Evolutionary conservation across 2,797 vertebrate genomes (phyloP).

Genomic region (Galagoides demidoff): DNA sequence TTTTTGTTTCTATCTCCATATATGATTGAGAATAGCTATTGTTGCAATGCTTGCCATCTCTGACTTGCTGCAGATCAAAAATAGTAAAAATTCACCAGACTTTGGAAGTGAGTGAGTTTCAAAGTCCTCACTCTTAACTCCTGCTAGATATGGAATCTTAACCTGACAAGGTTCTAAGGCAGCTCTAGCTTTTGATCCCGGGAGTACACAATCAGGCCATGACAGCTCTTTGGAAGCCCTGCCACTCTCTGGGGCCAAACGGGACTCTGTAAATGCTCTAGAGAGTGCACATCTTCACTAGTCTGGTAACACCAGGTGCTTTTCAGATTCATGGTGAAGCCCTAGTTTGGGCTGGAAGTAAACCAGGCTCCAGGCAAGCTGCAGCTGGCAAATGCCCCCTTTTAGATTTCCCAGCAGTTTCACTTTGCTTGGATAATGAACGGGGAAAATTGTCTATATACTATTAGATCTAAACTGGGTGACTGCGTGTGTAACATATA

Average conservation of each 20-base stretch:
- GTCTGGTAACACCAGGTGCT: not conserved
- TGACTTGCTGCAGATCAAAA: not conserved
- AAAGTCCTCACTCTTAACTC: not conserved
- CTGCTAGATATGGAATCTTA: not conserved
- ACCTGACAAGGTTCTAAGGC: not conserved
- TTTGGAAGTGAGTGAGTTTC: not conserved
- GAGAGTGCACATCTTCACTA: not conserved
- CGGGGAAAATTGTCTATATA: slow-evolving; percentile 14
- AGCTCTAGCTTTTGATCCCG: not conserved
- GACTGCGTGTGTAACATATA: not conserved
- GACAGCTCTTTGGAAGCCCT: not conserved
- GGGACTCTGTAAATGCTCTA: not conserved
- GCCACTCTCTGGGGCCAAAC: not conserved
- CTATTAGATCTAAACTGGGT: not conserved
- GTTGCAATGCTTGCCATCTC: not conserved
- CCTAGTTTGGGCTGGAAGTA: not conserved
- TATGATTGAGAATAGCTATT: not conserved
- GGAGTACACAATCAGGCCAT: not conserved
- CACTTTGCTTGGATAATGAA: not conserved
- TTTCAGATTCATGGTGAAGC: not conserved
- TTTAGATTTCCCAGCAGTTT: not conserved
- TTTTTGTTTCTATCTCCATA: not conserved
- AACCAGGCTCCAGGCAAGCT: not conserved
- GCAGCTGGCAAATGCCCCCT: not conserved
- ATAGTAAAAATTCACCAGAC: not conserved